Percentiles rank a stretch among this genome's conserved stretches.
Evolutionary conservation across 2,888 invertebrate genomes (phyloP).

Genomic region (Stegana nigrithorax): DNA sequence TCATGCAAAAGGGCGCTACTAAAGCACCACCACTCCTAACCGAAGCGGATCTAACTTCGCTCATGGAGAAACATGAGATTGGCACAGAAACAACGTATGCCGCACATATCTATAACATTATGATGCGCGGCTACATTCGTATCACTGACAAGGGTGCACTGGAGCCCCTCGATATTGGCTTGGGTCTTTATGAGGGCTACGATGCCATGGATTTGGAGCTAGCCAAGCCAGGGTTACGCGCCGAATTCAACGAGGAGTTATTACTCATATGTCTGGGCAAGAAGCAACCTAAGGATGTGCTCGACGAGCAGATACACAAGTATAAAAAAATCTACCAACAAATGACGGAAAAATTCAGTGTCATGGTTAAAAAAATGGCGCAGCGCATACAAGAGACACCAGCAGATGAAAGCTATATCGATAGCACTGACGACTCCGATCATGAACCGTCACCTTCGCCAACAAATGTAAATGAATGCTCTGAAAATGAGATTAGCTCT

Average conservation of each 20-base stretch:
- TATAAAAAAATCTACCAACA: constrained; percentile 87
- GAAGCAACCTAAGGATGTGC: constrained; percentile 79
- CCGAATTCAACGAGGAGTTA: constrained; percentile 91
- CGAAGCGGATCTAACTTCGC: constrained; percentile 95
- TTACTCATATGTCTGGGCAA: constrained; percentile 85
- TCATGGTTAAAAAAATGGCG: constrained; percentile 83
- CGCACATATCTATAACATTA: constrained; percentile 98
- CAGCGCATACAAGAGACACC: constrained; percentile 70
- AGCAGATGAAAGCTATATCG: constrained; percentile 45
- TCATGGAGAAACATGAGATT: constrained; percentile 99
- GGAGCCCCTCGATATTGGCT: constrained; percentile 92
- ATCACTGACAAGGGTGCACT: constrained; percentile 73
- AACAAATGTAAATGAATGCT: not conserved
- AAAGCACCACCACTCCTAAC: constrained; percentile 90
- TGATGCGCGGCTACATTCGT: constrained; percentile 79
- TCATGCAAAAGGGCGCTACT: constrained; percentile 83
- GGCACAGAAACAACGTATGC: constrained; percentile 99
- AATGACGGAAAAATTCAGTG: constrained; percentile 80
- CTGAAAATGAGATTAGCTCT: constrained; percentile 20
- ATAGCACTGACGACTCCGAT: constrained; percentile 62
- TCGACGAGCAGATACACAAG: constrained; percentile 80
- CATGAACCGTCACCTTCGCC: constrained; percentile 45
- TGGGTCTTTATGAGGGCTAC: constrained; percentile 96
- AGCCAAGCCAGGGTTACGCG: constrained; percentile 91
- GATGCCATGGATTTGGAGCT: constrained; percentile 90